Conservation (phyloP, 2,888 invertebrate genomes). For the Allygus modestus region DNA sequence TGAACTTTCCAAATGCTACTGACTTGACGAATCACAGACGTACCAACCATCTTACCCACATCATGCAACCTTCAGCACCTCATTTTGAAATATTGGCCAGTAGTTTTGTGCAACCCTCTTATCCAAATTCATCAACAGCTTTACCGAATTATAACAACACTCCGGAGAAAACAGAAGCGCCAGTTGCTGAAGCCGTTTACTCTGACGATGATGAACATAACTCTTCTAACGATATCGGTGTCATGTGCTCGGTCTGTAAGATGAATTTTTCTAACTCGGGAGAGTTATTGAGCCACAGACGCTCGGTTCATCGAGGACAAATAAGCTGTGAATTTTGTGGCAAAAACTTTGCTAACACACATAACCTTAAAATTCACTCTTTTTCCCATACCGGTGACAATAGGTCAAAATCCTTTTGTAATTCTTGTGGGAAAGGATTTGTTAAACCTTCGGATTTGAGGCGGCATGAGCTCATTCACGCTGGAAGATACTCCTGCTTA, state of each 20-base stretch:
- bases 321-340: constrained; percentile 66
- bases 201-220: constrained; percentile 55
- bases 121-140: constrained; percentile 31
- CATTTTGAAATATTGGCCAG: constrained; percentile 58
- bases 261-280: constrained; percentile 58
- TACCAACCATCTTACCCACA: constrained; percentile 49
- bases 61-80: constrained; percentile 24
- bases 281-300: constrained; percentile 63
- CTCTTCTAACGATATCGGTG: constrained; percentile 46
- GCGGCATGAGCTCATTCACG: constrained; percentile 66
- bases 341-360: constrained; percentile 67
- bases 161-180: constrained; percentile 52
- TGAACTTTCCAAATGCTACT: constrained; percentile 56
- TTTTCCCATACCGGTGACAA: constrained; percentile 66
- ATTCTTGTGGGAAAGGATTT: constrained; percentile 68
- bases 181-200: constrained; percentile 53
- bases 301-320: constrained; percentile 58
- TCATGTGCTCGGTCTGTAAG: constrained; percentile 53
- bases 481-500: constrained; percentile 66
- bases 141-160: constrained; percentile 34
- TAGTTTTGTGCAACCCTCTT: constrained; percentile 15
- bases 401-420: constrained; percentile 65
- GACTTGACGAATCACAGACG: constrained; percentile 63
- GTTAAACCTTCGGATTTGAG: constrained; percentile 68
- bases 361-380: constrained; percentile 67